Conservation (phyloP, 2,888 invertebrate genomes). For the Saturnia pavonia region DNA sequence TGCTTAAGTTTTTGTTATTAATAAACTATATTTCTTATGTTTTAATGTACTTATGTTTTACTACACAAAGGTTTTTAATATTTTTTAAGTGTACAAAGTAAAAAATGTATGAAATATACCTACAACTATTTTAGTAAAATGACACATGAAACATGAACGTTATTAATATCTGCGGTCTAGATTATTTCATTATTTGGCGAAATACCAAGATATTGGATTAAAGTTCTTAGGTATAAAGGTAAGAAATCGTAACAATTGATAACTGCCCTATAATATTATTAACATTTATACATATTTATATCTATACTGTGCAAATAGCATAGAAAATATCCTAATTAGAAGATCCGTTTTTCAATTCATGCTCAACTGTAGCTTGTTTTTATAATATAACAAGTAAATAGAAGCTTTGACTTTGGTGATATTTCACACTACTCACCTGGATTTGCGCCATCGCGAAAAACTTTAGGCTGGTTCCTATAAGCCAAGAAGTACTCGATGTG, state of each 20-base stretch:
- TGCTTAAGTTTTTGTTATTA: conserved; percentile 17
- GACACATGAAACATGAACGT: not conserved
- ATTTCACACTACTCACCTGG: conserved; percentile 83
- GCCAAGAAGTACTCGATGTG: conserved; percentile 94
- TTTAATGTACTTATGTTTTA: not conserved
- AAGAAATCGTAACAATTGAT: too few relatives aligned
- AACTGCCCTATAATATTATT: too few relatives aligned
- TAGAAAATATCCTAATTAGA: not conserved
- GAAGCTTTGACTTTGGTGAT: not conserved
- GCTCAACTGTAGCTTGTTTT: not conserved
- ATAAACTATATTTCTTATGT: not conserved
- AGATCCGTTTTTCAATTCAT: not conserved
- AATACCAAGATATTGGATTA: too few relatives aligned
- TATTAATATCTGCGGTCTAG: not conserved
- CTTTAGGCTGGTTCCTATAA: conserved; percentile 90
- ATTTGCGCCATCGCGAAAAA: conserved; percentile 95
- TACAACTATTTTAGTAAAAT: too few relatives aligned
- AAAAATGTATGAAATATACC: too few relatives aligned
- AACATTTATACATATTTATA: too few relatives aligned
- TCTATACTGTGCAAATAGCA: not conserved
- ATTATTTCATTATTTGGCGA: not conserved
- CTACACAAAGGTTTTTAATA: not conserved
- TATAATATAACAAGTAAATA: not conserved
- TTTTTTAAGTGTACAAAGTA: not conserved
- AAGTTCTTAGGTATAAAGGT: too few relatives aligned